A percentile compares a stretch with the other conserved stretches of the same genome.
phyloP scores from a whole-genome alignment of 2,797 vertebrate species.

The Acrossocheilus wenchowensis region DNA sequence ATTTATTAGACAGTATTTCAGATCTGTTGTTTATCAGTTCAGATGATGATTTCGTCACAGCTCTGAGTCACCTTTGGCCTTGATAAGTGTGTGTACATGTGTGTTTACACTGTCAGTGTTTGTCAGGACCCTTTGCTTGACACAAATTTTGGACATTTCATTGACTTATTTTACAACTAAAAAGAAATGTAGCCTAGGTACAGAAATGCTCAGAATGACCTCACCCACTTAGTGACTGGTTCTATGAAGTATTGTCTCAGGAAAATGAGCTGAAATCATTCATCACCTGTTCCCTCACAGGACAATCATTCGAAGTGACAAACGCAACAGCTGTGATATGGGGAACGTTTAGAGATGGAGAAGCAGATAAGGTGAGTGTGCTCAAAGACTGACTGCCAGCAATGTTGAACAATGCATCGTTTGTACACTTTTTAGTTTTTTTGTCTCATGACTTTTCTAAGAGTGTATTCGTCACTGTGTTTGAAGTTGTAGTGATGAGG shows the following conservation, averaged over 20 bases:
- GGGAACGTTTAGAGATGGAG: constrained; percentile 58
- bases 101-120: constrained; percentile 17
- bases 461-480: constrained; percentile 19
- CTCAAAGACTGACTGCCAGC: neutral
- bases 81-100: constrained; percentile 28
- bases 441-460: constrained; percentile 30
- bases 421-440: constrained; percentile 3
- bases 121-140: neutral
- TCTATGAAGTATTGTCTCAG: neutral
- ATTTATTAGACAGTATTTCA: neutral
- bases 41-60: constrained; percentile 35
- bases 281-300: constrained; percentile 12
- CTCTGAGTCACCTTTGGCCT: constrained; percentile 33
- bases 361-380: constrained; percentile 53
- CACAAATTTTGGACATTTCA: neutral
- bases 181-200: neutral
- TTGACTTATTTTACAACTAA: neutral
- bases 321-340: constrained; percentile 49
- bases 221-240: neutral
- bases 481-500: constrained; percentile 80
- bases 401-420: neutral
- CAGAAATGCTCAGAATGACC: neutral
- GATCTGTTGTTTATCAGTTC: constrained; percentile 5
- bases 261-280: neutral
- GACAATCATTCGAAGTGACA: neutral